Evolutionary conservation across 1,140 invertebrate species (phyloP), one percentile per base, ranked within the genome.

Genomic region (Matsumurasca onukii): DNA sequence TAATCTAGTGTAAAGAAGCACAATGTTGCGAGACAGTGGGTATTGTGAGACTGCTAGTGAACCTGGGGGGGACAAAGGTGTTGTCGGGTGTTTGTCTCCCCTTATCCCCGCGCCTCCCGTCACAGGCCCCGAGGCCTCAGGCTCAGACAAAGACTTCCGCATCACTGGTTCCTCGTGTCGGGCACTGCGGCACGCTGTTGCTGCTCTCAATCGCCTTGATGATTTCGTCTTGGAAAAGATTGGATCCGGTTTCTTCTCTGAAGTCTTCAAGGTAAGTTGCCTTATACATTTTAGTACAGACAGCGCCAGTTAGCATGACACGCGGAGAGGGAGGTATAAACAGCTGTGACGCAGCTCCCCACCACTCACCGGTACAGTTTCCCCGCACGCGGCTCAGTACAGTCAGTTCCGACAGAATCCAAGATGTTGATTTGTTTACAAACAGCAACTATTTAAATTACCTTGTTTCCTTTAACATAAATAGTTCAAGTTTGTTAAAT

Each of bases 191-290:
- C 91, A 94, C 76, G 95, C 95, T n/a, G 93, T 97, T 27, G 90
- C 93, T 13, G 90, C 91, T 15, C 84, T 98, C 49, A 94, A 96
- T 75, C 88, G 94, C 49, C 86, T 97, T 66, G 95, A 98, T 82
- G 95, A 98, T 81, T 97, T 98, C 81, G 86, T 88, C 69, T 86
- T 89, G 76, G 94, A 97, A 80, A 94, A 94, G 79, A 93, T 98
- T 75, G 95, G 94, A n/a, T 84, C 88, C 62, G 95, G 95, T 67
- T 98, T 97, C 80, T 98, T 97, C 81, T 97, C 94, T 12, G 94
- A 98, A 84, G 95, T 98, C 63, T 98, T 92, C 80, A 97, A 97
- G 90, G 95, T 97, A 84, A 83, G 80, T 76, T 64, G 70, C 45
- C 52, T 20, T 29, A 15, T 55, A 3, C 30, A 15, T 61, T 70